Conservation (phyloP, 2,113 vertebrate genomes). For the Poecile atricapillus region DNA sequence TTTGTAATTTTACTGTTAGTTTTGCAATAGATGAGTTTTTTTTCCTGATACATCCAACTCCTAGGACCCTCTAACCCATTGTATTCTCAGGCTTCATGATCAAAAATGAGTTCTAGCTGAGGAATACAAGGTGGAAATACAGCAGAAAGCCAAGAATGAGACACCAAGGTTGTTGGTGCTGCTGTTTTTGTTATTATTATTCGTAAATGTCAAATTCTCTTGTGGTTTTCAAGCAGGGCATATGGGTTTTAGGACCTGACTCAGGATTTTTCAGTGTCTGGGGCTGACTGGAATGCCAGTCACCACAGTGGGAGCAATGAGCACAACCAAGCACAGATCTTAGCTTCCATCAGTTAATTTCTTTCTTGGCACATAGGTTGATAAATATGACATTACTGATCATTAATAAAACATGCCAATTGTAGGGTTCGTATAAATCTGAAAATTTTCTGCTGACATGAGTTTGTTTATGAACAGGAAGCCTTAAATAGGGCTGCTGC, state of each 20-base stretch:
- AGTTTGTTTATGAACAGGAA: background rate
- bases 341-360: background rate
- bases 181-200: background rate
- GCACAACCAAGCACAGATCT: background rate
- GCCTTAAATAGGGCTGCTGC: background rate
- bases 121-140: background rate
- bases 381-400: background rate
- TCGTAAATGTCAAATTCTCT: background rate
- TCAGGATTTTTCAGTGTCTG: slow-evolving; percentile 15
- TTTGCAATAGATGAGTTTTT: background rate
- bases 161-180: background rate
- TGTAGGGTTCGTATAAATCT: background rate
- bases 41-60: background rate
- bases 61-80: background rate
- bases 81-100: background rate
- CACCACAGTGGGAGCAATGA: background rate
- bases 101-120: background rate
- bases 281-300: background rate
- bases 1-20: background rate
- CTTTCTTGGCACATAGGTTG: background rate
- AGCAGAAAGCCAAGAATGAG: background rate
- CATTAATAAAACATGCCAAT: background rate
- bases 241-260: background rate
- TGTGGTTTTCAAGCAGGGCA: background rate
- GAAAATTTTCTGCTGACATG: background rate